These are phyloP conservation scores for Corythoichthys intestinalis DNA, from an alignment of 2,113 vertebrate species.

Conservation along the genomic window DNA sequence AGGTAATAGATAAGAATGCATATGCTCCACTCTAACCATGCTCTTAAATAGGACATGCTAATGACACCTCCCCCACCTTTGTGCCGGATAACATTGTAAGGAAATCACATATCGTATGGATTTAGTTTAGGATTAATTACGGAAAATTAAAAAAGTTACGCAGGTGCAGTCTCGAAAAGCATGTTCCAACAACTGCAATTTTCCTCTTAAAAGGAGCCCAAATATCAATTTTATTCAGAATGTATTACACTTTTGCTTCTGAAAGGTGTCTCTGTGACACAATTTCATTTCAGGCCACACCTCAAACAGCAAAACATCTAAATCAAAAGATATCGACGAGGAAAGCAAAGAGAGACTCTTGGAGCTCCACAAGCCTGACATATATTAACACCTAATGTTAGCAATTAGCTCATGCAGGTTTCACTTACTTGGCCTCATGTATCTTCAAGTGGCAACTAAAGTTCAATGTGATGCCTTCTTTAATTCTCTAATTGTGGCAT, in stretches of 20 bases:
- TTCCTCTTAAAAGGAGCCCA: neutral
- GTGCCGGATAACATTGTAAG: neutral
- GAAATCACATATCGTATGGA: neutral
- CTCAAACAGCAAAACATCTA: neutral
- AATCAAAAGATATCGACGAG: neutral
- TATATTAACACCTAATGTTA: no score
- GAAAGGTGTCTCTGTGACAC: neutral
- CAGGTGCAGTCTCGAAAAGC: neutral
- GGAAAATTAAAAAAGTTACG: neutral
- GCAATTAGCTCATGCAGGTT: no score
- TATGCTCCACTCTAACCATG: constrained; percentile 15
- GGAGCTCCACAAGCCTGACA: no score
- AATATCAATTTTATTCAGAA: neutral
- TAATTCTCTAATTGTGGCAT: no score
- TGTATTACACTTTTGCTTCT: neutral
- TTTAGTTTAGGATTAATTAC: neutral
- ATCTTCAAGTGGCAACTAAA: no score
- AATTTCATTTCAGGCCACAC: neutral
- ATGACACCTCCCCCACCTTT: constrained; percentile 15
- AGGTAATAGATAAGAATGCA: constrained; percentile 31
- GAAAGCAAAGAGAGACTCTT: no score
- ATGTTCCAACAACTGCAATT: neutral
- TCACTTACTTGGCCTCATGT: no score
- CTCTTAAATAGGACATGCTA: constrained; percentile 13
- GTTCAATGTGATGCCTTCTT: no score